Percentiles rank a stretch among this genome's conserved stretches.
These are phyloP conservation scores for Molanna angustata DNA, from an alignment of 2,888 invertebrate genomes.

Conservation along the genomic window DNA sequence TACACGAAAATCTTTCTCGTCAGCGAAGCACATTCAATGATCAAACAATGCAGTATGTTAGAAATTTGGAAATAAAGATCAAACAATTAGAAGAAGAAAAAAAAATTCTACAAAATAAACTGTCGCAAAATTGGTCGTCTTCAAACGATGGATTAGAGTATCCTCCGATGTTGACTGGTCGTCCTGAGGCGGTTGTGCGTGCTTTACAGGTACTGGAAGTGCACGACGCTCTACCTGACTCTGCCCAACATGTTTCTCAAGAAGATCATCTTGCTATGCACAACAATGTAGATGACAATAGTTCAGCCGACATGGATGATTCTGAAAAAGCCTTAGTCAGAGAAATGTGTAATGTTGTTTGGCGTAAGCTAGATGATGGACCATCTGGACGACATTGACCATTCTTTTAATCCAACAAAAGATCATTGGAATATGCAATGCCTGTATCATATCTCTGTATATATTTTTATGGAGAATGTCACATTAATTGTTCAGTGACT, in stretches of 20 bases:
- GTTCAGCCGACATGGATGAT: conserved; percentile 69
- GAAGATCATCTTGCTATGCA: conserved; percentile 39
- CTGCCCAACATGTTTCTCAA: conserved; percentile 64
- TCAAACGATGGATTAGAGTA: conserved; percentile 35
- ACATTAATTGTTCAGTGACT: no score
- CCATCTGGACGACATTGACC: conserved; percentile 55
- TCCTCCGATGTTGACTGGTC: conserved; percentile 52
- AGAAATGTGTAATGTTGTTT: conserved; percentile 96
- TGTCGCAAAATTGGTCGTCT: conserved; percentile 46
- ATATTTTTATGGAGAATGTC: no score
- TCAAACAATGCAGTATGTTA: conserved; percentile 88
- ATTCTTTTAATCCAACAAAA: no score
- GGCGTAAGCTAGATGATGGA: conserved; percentile 85
- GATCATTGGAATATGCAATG: no score
- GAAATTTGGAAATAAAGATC: conserved; percentile 84
- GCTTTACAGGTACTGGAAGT: conserved; percentile 91
- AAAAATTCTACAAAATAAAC: conserved; percentile 53
- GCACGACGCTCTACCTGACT: conserved; percentile 66
- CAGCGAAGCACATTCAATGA: conserved; percentile 67
- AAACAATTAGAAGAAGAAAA: conserved; percentile 82
- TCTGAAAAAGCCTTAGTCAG: conserved; percentile 90
- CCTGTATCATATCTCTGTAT: no score
- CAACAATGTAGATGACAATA: conserved; percentile 33
- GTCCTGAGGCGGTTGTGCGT: conserved; percentile 90
- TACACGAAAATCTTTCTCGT: conserved; percentile 51